Evolutionary conservation across 1,140 invertebrate species (phyloP), one percentile per base, ranked within the genome.

Genomic region (Tribolium castaneum): DNA sequence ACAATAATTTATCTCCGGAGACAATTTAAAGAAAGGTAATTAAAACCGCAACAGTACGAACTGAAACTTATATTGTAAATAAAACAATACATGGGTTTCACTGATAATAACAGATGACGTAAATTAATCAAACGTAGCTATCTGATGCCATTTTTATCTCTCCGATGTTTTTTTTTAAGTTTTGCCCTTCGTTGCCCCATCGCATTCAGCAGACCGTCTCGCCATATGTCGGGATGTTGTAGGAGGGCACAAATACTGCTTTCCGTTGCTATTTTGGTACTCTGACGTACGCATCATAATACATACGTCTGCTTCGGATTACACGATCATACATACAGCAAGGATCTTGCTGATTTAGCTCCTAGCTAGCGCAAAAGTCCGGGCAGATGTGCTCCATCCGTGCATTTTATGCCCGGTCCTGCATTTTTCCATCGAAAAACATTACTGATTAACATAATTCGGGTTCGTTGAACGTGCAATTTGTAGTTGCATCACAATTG

Each of bases 381-480:
- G 5, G 14, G 7, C 59, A 66, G 59, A 34, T 66, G 59, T 14
- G 10, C 22, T 3, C 56, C 56, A 62, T 62, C 22, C 56, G 56
- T 14, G 59, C 14, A 22, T 22, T 66, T 66, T 66, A 66, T 35
- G n/a, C 35, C 12, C 12, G 6, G 59, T 1, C 59, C 59, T 66
- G 25, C 59, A 66, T 6, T 66, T 66, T 66, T 66, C 30, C 59
- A 14, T 25, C 54, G 54, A 54, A 54, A 54, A 3, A 54, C 52
- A 19, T 54, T 16, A 9, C 30, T 66, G n/a, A 14, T 66, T 66
- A 66, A 35, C 59, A 66, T 35, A 35, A 66, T 66, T 66, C 3
- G 59, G 59, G 59, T 66, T 66, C 59, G 59, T 66, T 66, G 59
- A 66, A 66, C 59, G 59, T 66, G 59, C 59, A 35, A 66, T 66